Conservation (phyloP, 2,888 invertebrate species). For the Archips xylosteana region DNA sequence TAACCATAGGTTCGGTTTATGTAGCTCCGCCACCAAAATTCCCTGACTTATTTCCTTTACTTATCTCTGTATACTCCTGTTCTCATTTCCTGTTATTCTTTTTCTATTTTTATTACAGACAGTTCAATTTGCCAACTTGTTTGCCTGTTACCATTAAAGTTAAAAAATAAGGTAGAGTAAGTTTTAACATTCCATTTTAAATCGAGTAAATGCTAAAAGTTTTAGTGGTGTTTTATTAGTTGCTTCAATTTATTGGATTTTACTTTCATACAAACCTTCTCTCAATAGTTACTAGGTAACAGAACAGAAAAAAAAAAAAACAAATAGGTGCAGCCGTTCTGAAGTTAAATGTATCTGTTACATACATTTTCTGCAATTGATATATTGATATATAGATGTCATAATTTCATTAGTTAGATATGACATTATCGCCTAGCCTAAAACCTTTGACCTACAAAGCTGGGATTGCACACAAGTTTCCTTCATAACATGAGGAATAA, state of each 20-base stretch:
- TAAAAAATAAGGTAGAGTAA: conserved; percentile 54
- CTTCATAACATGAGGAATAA: too few relatives aligned
- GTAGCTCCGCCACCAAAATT: conserved; percentile 89
- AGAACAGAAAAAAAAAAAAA: too few relatives aligned
- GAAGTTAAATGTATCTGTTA: too few relatives aligned
- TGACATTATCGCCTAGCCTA: too few relatives aligned
- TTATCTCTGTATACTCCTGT: conserved; percentile 93
- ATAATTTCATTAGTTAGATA: too few relatives aligned
- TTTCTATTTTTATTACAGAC: conserved; percentile 90
- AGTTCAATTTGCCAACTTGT: conserved; percentile 81
- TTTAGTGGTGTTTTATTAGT: conserved; percentile 28
- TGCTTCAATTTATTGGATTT: background rate
- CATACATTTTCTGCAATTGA: too few relatives aligned
- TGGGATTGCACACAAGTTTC: too few relatives aligned
- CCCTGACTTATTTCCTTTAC: conserved; percentile 93
- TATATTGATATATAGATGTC: too few relatives aligned
- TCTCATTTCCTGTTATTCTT: conserved; percentile 92
- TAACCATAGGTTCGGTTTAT: conserved; percentile 85
- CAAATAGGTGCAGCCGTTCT: too few relatives aligned
- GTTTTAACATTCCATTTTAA: conserved; percentile 47
- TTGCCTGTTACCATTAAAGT: conserved; percentile 60
- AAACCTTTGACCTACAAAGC: too few relatives aligned
- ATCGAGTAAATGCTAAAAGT: conserved; percentile 27
- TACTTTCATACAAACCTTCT: background rate
- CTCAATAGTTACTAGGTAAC: too few relatives aligned